Percentiles rank a stretch among this genome's conserved stretches.
These are phyloP conservation scores for Eumerus sabulonum DNA, from an alignment of 2,888 invertebrate genomes.

Conservation along the genomic window DNA sequence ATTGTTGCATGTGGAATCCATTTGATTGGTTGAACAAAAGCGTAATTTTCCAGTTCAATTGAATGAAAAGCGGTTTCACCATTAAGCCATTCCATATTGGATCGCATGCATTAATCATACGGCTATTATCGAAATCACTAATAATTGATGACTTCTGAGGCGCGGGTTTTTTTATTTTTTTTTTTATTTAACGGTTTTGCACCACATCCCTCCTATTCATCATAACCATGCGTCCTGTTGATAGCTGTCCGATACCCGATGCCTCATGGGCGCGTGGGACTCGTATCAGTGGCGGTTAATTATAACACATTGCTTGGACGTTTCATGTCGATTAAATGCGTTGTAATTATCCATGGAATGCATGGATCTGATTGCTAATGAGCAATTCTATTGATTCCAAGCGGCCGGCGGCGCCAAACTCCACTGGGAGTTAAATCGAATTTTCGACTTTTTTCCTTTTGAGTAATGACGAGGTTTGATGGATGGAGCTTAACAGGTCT, in stretches of 20 bases:
- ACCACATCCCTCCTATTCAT: background rate
- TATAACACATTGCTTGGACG: constrained; percentile 1
- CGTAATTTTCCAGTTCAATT: constrained; percentile 59
- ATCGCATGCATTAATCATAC: constrained; percentile 23
- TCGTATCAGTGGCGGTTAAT: background rate
- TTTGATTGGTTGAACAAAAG: constrained; percentile 45
- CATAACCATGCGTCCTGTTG: too few species aligned
- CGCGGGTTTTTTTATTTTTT: background rate
- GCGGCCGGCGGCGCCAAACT: too few species aligned
- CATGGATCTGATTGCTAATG: too few species aligned
- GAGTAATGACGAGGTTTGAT: too few species aligned
- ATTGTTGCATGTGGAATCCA: constrained; percentile 45
- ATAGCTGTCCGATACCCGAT: too few species aligned
- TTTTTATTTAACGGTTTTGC: background rate
- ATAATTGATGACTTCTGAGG: constrained; percentile 35
- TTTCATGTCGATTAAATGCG: background rate
- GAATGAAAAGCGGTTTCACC: constrained; percentile 27
- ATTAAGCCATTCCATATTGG: constrained; percentile 5
- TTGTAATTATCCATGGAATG: too few species aligned
- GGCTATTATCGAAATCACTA: constrained; percentile 37
- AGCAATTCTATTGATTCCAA: background rate
- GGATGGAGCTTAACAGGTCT: too few species aligned
- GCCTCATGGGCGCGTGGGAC: too few species aligned
- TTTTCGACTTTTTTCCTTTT: too few species aligned
- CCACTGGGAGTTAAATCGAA: too few species aligned